Evolutionary conservation across 2,888 invertebrate species (phyloP).

Genomic region (Drosophila acutilabella): DNA sequence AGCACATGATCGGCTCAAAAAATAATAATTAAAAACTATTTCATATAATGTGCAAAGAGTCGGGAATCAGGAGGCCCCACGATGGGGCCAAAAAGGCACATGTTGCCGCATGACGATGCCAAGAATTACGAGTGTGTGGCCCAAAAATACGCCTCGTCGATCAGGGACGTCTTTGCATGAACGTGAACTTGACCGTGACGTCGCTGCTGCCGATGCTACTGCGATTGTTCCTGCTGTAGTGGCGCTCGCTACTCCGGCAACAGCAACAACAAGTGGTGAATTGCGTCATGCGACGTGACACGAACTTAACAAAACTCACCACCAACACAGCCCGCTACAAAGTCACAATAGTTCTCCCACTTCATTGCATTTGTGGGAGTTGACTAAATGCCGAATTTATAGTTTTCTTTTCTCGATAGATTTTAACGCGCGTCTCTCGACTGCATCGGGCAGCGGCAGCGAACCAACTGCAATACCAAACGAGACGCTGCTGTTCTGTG

Average conservation of each 20-base stretch:
- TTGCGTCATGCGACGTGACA: conserved; percentile 62
- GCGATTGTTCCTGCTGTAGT: background rate
- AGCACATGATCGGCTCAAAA: conserved; percentile 1
- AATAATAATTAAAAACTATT: too few relatives aligned
- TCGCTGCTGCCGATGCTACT: conserved; percentile 20
- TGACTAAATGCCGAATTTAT: conserved; percentile 31
- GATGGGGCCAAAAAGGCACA: conserved; percentile 19
- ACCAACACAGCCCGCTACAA: conserved; percentile 87
- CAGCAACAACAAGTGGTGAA: conserved; percentile 55
- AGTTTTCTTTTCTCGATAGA: conserved; percentile 37
- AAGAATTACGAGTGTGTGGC: conserved; percentile 32
- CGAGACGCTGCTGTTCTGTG: conserved; percentile 23
- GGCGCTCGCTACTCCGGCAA: conserved; percentile 24
- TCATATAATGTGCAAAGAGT: background rate
- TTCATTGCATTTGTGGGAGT: conserved; percentile 63
- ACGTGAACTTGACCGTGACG: conserved; percentile 82
- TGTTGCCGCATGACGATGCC: conserved; percentile 43
- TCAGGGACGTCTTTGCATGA: conserved; percentile 74
- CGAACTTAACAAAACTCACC: conserved; percentile 83
- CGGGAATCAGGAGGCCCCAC: conserved; percentile 22
- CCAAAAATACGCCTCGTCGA: conserved; percentile 51
- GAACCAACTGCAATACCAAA: conserved; percentile 50
- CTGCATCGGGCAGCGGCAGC: conserved; percentile 58
- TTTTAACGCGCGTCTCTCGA: conserved; percentile 53
- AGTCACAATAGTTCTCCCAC: conserved; percentile 85